Base-by-base conservation (phyloP, 2,888 invertebrate species). In the Anorthoa munda region DNA sequence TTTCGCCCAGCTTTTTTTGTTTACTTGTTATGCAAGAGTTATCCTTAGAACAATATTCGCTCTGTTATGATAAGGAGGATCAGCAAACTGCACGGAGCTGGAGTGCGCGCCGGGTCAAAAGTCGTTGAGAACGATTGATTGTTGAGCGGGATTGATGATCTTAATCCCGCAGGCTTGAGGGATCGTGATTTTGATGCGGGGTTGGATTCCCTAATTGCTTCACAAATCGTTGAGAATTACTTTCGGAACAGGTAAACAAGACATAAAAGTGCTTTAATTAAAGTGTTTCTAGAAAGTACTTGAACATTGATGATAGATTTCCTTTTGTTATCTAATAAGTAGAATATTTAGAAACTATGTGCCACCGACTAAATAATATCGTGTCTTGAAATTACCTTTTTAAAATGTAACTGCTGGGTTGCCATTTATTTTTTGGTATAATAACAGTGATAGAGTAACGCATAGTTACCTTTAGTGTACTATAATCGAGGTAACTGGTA, bases 201-300 rank as follows among this genome's bases (percentile, higher is more conserved):
- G 1, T 39, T 9, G 39, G 39, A 9, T 39, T 0, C 7, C 39
- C 39, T 39, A 39, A 39, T 39, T 39, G 1, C 12, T 13, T 15
- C 50, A 65, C 18, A 66, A 23, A 17, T 66, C 1, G 11, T 39
- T 39, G 39, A 56, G 5, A 17, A 45, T 17, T 18, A 51, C 17
- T 56, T 50, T 17, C 53, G 59, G n/a, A 15, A 60, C 50, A 46
- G 15, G 21, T 26, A 60, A 53, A 68, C 2, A 45, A 23, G 23
- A 60, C 50, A 45, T 5, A 21, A 23, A 26, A 12, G 48, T 61
- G 18, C 45, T 56, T 55, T 26, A 15, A 50, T 39, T 50, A 9
- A 45, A 79, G 75, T 60, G 12, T 53, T 58, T 50, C 5, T 2
- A 21, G 12, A 23, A 48, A 74, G 4, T 23, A 56, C 75, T 48